phyloP scores from a whole-genome alignment of 2,888 invertebrate species.

The Eucriotettix oculatus region DNA sequence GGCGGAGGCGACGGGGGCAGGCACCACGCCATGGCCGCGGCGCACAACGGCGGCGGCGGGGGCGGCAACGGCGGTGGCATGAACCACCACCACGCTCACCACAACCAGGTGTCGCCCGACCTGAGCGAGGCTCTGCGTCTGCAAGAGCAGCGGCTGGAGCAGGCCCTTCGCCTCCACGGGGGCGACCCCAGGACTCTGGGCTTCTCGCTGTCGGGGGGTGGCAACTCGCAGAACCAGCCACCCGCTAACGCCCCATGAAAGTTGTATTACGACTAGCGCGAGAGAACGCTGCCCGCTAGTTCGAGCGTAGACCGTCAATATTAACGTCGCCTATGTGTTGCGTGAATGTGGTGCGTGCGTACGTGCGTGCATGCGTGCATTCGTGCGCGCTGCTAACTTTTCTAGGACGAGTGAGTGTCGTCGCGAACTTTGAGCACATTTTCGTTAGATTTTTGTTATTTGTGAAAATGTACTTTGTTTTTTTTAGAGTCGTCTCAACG shows the following conservation, averaged over 20 bases:
- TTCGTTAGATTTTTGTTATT: no score
- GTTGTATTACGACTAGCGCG: constrained; percentile 3
- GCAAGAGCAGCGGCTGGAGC: constrained; percentile 66
- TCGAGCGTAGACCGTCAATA: no score
- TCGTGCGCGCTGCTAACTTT: no score
- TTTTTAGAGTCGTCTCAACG: no score
- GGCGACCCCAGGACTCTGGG: constrained; percentile 64
- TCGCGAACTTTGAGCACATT: no score
- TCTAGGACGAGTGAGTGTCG: no score
- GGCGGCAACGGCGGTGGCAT: constrained; percentile 24
- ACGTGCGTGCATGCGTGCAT: no score
- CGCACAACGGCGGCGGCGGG: constrained; percentile 23
- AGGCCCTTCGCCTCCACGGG: constrained; percentile 58
- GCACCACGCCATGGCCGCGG: constrained; percentile 14
- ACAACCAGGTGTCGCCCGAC: constrained; percentile 44
- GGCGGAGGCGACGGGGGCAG: constrained; percentile 31
- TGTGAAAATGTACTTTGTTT: no score
- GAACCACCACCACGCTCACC: constrained; percentile 19
- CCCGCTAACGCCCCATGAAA: constrained; percentile 10
- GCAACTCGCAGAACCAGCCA: constrained; percentile 10
- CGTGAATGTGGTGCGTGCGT: no score
- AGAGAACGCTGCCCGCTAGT: no score
- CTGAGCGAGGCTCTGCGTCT: constrained; percentile 35
- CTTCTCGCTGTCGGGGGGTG: constrained; percentile 40
- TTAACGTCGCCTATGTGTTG: no score